Base-by-base conservation (phyloP, 2,888 invertebrate species). In the Gnatocerus cornutus region DNA sequence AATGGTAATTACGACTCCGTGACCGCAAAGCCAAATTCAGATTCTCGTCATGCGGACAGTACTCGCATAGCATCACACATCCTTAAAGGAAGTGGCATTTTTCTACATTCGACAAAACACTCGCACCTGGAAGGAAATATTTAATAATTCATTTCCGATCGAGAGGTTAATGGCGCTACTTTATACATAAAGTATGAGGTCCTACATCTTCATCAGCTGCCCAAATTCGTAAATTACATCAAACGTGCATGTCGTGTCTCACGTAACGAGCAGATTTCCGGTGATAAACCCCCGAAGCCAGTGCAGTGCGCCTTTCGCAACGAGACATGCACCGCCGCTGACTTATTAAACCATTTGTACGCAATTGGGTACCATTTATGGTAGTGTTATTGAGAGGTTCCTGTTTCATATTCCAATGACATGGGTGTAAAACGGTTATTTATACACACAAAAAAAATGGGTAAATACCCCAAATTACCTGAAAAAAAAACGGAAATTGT, bases 41-140 rank as follows among this genome's bases (percentile, higher is more conserved):
- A 68, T 63, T 68, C 63, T 45, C 12, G 37, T 63, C 62, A 56
- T 53, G 43, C 39, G n/a, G 7, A 16, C 12, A 46, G 27, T 33
- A 61, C 61, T 48, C 50, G 61, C 61, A 71, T 71, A 58, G 48
- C 65, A 62, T 72, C 73, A 72, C 73, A 72, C 69, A 71, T 63
- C 27, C 55, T 29, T 61, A 68, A 71, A 74, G 74, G 74, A 74
- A 74, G 72, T 72, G 64, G 71, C 73, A 72, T 72, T 74, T 72
- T 70, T 68, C 55, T 13, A 62, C 63, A 52, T 46, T 70, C 63
- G 61, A 64, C 64, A 65, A 71, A 63, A 58, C 71, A 55, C 53
- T 53, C 66, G 71, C 74, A 74, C 74, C 74, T 74, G 74, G 71
- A 55, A 70, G 73, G 74, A 73, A 73, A 74, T 73, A 72, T 72